Evolutionary conservation across 2,797 vertebrate species (phyloP), one percentile per base, ranked within the genome.

Genomic region (Melanotaenia trifasciata): DNA sequence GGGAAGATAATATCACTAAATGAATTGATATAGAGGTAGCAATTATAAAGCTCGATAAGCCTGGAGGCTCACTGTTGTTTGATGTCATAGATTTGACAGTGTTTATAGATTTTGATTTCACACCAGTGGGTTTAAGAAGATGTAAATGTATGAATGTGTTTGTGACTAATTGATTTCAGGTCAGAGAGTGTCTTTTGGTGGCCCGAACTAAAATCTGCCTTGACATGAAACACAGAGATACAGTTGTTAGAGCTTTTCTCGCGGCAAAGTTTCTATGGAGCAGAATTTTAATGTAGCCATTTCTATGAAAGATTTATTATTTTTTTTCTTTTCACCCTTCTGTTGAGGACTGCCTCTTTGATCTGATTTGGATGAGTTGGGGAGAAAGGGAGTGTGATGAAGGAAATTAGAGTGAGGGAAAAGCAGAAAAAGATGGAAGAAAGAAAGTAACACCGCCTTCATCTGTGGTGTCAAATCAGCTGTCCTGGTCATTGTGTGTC

Each of bases 291-390:
- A 89, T 84, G 77, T 16, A 74, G 84, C 36, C 63, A 71, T 84
- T 83, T 87, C n/a, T n/a, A 90, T 90, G 76, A 85, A 87, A 88
- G 68, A 85, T 80, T 81, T 65, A 74, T 47, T 32, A 50, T 59
- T 20, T 64, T 43, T 43, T n/a, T 69, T 30, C 78, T 73, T 81
- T 84, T 81, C 81, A 38, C 73, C 60, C 57, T 65, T 78, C 86
- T 73, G 75, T 77, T 12, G 70, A 84, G 72, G 74, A 87, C 47
- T 33, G 76, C 64, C 70, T 76, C 85, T 94, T 93, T 94, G 89
- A 93, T 92, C 87, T 88, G 64, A 76, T 80, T 74, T 82, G 60
- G 75, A 70, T 30, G 67, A 64, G 78, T 53, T 24, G 32, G 45
- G 59, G 72, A 66, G 68, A 74, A 30, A 57, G 36, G n/a, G 10